These are phyloP conservation scores for Tachina lurida DNA, from an alignment of 2,888 invertebrate species.

Conservation along the genomic window DNA sequence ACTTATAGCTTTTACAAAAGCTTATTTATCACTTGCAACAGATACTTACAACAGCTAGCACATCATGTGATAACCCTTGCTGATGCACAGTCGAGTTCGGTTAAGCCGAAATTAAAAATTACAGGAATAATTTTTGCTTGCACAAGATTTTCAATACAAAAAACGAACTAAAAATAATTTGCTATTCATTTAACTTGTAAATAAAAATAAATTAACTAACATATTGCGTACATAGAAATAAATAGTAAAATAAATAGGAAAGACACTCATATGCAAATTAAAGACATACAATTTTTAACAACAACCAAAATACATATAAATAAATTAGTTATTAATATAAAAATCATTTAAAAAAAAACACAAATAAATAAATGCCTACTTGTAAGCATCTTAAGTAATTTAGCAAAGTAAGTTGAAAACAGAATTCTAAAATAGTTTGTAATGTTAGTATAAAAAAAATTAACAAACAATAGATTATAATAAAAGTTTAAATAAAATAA, in stretches of 20 bases:
- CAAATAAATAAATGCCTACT: conserved; percentile 44
- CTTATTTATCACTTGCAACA: too few species aligned
- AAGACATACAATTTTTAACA: conserved; percentile 68
- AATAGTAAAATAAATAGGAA: conserved; percentile 74
- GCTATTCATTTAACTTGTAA: conserved; percentile 3
- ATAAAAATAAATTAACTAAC: conserved; percentile 16
- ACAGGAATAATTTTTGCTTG: too few species aligned
- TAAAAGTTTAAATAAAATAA: conserved; percentile 44
- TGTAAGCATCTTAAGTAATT: conserved; percentile 52
- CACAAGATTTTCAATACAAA: not conserved
- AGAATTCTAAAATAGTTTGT: conserved; percentile 71
- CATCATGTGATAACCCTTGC: too few species aligned
- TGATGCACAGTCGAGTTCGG: too few species aligned
- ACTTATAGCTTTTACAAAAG: too few species aligned
- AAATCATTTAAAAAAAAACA: conserved; percentile 51
- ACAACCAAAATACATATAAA: conserved; percentile 38
- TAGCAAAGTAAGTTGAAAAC: conserved; percentile 69
- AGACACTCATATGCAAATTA: conserved; percentile 75
- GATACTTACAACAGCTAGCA: too few species aligned
- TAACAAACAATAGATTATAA: conserved; percentile 66
- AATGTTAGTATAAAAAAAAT: conserved; percentile 63
- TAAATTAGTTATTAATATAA: conserved; percentile 63
- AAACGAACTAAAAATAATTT: not conserved
- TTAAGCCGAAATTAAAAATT: too few species aligned
- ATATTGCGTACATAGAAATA: conserved; percentile 13